Conservation (phyloP, 2,113 vertebrate species). For the Callorhinus ursinus region DNA sequence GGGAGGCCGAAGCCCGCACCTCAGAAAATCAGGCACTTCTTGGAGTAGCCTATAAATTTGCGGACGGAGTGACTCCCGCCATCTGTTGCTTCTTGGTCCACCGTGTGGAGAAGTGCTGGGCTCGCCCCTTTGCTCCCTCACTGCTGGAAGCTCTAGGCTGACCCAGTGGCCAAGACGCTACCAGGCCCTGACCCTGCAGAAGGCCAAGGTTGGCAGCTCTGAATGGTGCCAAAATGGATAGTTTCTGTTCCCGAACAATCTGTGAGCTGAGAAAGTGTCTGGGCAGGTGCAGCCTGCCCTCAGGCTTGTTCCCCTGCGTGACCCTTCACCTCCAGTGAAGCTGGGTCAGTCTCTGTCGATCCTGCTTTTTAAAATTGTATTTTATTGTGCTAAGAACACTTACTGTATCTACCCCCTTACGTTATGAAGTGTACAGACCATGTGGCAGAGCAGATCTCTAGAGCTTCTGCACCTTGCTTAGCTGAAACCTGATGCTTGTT, state of each 20-base stretch:
- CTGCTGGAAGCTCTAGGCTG: background rate
- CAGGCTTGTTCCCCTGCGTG: background rate
- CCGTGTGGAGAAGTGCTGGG: background rate
- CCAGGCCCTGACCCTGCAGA: rapidly evolving
- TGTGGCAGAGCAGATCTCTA: background rate
- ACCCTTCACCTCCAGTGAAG: background rate
- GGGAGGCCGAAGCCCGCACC: background rate
- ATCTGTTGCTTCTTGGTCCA: background rate
- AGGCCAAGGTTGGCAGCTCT: background rate
- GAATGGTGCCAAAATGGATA: background rate
- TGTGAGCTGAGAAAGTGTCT: background rate
- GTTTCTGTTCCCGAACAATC: background rate
- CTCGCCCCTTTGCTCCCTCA: background rate
- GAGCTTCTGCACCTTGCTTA: background rate
- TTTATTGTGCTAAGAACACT: background rate
- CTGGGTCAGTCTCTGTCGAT: background rate
- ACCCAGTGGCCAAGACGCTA: background rate
- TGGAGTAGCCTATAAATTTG: background rate
- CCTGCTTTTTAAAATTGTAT: background rate
- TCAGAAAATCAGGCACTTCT: background rate
- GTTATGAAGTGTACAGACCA: background rate
- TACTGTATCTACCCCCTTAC: no score
- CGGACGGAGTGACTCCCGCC: background rate
- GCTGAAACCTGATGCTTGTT: background rate
- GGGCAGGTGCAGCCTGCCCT: rapidly evolving